These are phyloP conservation scores for Zoroaster sp. DNA, from an alignment of 53 echinoderm and acorn worm species.

Conservation along the genomic window DNA sequence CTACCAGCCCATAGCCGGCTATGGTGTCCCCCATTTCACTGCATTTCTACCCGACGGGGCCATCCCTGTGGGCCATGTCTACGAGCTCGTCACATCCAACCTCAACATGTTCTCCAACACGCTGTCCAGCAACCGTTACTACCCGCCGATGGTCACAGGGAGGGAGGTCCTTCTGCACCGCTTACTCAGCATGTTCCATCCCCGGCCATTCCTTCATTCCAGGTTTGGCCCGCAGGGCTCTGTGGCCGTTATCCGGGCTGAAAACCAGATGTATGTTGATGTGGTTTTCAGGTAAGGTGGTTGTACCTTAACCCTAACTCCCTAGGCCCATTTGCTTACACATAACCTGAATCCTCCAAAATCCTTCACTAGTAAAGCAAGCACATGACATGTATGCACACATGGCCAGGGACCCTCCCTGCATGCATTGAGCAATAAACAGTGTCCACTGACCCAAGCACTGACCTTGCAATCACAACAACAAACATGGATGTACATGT, in stretches of 20 bases:
- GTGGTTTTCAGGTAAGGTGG: constrained; percentile 80
- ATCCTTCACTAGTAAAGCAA: too few relatives aligned
- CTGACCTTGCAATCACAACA: too few relatives aligned
- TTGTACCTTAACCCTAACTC: too few relatives aligned
- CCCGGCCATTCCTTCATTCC: constrained; percentile 79
- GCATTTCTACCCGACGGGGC: constrained; percentile 78
- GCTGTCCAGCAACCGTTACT: constrained; percentile 93
- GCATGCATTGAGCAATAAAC: too few relatives aligned
- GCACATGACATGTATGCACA: too few relatives aligned
- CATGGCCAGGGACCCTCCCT: too few relatives aligned
- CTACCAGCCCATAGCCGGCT: constrained; percentile 57
- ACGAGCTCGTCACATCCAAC: constrained; percentile 77
- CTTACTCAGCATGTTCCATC: constrained; percentile 83
- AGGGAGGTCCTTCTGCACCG: constrained; percentile 73
- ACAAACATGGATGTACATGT: too few relatives aligned
- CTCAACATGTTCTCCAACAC: constrained; percentile 78
- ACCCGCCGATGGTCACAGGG: constrained; percentile 70
- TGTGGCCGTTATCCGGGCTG: constrained; percentile 75
- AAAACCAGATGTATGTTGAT: constrained; percentile 76
- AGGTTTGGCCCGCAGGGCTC: constrained; percentile 92
- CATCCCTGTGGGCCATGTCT: constrained; percentile 70
- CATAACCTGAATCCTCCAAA: too few relatives aligned
- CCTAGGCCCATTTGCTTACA: too few relatives aligned
- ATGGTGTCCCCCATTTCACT: constrained; percentile 66
- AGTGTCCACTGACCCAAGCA: too few relatives aligned